A percentile compares a stretch with the other conserved stretches of the same genome.
These are phyloP conservation scores for Tromatobia lineatoria DNA, from an alignment of 2,888 invertebrate species.

Conservation along the genomic window DNA sequence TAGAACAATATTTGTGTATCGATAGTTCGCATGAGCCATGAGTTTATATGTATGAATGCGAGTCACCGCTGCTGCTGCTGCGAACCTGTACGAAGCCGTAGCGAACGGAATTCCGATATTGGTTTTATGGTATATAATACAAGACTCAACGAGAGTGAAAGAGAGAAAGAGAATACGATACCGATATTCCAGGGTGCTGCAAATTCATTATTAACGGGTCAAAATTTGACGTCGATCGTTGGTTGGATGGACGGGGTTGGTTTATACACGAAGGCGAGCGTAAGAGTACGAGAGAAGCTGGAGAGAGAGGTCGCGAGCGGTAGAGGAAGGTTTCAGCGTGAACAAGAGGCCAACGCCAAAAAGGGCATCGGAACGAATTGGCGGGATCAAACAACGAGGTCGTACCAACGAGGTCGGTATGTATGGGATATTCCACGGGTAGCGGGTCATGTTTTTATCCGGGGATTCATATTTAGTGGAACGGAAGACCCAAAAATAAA, in stretches of 20 bases:
- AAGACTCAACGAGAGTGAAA: background rate
- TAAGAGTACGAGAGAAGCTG: background rate
- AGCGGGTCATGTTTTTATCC: background rate
- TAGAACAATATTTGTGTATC: constrained; percentile 37
- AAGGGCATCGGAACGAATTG: constrained; percentile 50
- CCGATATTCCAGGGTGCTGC: constrained; percentile 50
- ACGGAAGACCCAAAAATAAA: too few relatives aligned
- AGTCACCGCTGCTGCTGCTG: background rate
- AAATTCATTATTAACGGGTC: constrained; percentile 56
- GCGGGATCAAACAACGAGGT: constrained; percentile 57
- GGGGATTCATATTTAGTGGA: too few relatives aligned
- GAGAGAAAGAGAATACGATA: constrained; percentile 10
- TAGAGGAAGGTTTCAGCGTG: background rate
- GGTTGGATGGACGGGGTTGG: background rate
- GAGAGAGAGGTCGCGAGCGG: background rate
- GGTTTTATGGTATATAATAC: constrained; percentile 45
- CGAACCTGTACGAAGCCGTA: constrained; percentile 8
- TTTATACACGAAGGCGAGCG: background rate
- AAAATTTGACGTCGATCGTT: constrained; percentile 39
- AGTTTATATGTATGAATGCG: constrained; percentile 41
- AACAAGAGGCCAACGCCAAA: constrained; percentile 9
- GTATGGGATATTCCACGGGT: background rate
- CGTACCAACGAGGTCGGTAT: background rate
- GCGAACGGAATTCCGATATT: constrained; percentile 55
- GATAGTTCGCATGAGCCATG: background rate